Conservation (phyloP, 2,113 vertebrate species). For the Sylvicapra grimmia region DNA sequence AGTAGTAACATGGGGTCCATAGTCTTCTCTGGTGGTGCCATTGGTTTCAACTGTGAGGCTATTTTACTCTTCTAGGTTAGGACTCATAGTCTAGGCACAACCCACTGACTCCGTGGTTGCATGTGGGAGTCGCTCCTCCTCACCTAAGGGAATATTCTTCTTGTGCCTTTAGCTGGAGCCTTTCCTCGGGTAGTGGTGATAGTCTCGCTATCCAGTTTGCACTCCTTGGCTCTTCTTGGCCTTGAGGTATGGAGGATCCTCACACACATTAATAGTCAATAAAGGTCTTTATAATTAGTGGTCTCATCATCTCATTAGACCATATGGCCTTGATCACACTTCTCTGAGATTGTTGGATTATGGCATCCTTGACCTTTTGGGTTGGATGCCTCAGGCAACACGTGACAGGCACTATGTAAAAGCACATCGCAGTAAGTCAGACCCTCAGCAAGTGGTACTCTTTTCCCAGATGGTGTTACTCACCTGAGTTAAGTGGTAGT, state of each 20-base stretch:
- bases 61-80: background rate
- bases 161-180: background rate
- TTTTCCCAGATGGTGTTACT: background rate
- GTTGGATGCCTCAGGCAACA: background rate
- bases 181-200: background rate
- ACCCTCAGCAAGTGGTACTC: background rate
- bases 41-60: background rate
- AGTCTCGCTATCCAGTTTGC: background rate
- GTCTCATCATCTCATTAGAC: background rate
- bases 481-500: background rate
- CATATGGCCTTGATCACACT: background rate
- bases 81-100: background rate
- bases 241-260: background rate
- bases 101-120: background rate
- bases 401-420: background rate
- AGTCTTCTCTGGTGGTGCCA: background rate
- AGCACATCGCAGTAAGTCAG: background rate
- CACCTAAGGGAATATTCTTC: too few relatives aligned
- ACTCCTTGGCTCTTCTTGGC: background rate
- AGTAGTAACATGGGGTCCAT: background rate
- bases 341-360: background rate
- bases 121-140: background rate
- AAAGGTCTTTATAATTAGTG: background rate
- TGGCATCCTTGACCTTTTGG: background rate
- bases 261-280: background rate